Conservation (phyloP, 2,888 invertebrate genomes). For the Platycheirus rosarum region DNA sequence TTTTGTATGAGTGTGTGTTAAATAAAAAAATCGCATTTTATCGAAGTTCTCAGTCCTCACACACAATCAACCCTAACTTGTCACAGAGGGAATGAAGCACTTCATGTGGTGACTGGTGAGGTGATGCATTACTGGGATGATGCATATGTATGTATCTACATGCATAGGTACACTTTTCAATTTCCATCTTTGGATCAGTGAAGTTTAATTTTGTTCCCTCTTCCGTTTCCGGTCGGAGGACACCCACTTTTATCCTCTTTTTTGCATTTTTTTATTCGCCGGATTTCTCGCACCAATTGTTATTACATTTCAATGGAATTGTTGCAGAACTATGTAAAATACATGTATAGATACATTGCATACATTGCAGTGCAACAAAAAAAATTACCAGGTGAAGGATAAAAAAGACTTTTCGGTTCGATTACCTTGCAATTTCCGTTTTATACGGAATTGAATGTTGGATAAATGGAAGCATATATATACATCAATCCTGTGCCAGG, state of each 20-base stretch:
- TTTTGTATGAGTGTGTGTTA: background rate
- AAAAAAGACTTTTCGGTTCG: constrained; percentile 36
- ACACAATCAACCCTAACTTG: constrained; percentile 41
- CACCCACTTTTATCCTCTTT: no score
- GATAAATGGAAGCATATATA: background rate
- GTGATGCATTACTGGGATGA: background rate
- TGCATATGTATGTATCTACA: background rate
- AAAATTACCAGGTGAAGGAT: background rate
- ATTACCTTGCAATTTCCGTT: constrained; percentile 44
- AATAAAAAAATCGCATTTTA: background rate
- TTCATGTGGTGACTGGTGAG: constrained; percentile 2
- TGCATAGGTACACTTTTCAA: constrained; percentile 29
- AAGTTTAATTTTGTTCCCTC: constrained; percentile 29
- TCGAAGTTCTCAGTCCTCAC: background rate
- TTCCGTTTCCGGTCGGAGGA: constrained; percentile 18
- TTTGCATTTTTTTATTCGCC: background rate
- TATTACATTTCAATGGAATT: constrained; percentile 47
- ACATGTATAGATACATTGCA: background rate
- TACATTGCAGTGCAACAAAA: background rate
- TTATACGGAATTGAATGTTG: constrained; percentile 7
- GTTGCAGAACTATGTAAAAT: constrained; percentile 5
- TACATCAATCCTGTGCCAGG: background rate
- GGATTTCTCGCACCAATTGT: constrained; percentile 52
- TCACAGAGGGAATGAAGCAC: constrained; percentile 13
- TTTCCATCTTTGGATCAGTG: constrained; percentile 47